Evolutionary conservation across 1,140 invertebrate genomes (phyloP).

Genomic region (Trichogramma pretiosum): DNA sequence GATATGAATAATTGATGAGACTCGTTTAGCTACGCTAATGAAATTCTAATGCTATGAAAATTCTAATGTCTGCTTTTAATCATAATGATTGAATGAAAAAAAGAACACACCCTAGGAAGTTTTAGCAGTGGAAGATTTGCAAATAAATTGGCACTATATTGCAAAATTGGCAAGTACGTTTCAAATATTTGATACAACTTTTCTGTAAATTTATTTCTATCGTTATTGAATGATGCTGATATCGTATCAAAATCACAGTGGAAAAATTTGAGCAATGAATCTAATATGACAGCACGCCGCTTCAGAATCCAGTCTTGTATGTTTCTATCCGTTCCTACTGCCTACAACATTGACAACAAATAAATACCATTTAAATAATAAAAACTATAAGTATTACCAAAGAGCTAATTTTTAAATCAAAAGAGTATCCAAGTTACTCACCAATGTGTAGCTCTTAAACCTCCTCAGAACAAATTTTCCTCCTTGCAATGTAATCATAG

Average conservation of each 20-base stretch:
- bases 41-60: not conserved
- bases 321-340: slow-evolving; percentile 75
- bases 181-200: slow-evolving; percentile 76
- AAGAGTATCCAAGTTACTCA: slow-evolving; percentile 38
- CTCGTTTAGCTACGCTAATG: too few relatives aligned
- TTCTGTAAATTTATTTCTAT: slow-evolving; percentile 57
- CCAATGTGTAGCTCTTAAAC: slow-evolving; percentile 69
- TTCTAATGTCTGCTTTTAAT: not conserved
- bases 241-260: slow-evolving; percentile 67
- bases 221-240: slow-evolving; percentile 50
- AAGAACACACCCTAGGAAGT: slow-evolving; percentile 60
- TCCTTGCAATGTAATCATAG: slow-evolving; percentile 66
- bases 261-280: slow-evolving; percentile 66
- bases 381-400: too few relatives aligned
- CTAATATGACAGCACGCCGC: slow-evolving; percentile 61
- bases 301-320: slow-evolving; percentile 70
- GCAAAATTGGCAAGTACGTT: slow-evolving; percentile 71
- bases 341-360: slow-evolving; percentile 52
- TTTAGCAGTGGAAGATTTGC: slow-evolving; percentile 65
- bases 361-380: slow-evolving; percentile 2
- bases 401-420: not conserved
- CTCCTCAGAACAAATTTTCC: slow-evolving; percentile 75
- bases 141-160: slow-evolving; percentile 68
- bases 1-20: too few relatives aligned
- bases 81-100: slow-evolving; percentile 15